phyloP scores from a whole-genome alignment of 2,888 invertebrate genomes.

The Spisula subtruncata region DNA sequence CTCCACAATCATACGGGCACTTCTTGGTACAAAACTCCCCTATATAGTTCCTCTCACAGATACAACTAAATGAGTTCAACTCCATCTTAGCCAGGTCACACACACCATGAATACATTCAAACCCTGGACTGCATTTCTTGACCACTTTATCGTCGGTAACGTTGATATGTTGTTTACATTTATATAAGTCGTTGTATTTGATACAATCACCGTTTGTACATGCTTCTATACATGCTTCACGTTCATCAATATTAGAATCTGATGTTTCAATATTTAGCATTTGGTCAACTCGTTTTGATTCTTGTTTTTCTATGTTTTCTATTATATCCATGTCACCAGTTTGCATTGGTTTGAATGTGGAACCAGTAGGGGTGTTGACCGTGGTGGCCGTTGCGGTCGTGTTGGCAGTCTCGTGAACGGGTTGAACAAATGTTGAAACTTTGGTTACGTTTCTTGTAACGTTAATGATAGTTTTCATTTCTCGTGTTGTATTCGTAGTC shows the following conservation, averaged over 20 bases:
- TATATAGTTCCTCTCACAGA: slow-evolving; percentile 73
- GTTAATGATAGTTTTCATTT: not conserved
- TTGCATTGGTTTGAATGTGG: not conserved
- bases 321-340: not conserved
- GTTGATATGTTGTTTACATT: slow-evolving; percentile 56
- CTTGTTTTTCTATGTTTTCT: not conserved
- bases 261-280: not conserved
- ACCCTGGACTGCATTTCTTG: slow-evolving; percentile 65
- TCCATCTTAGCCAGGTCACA: slow-evolving; percentile 59
- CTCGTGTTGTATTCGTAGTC: not conserved
- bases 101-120: slow-evolving; percentile 64
- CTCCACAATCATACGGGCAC: slow-evolving; percentile 75
- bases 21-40: slow-evolving; percentile 70
- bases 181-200: slow-evolving; percentile 54
- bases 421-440: not conserved
- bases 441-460: not conserved
- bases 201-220: slow-evolving; percentile 62
- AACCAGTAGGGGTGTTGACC: not conserved
- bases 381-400: no score
- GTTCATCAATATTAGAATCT: not conserved
- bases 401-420: not conserved
- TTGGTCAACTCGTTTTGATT: not conserved
- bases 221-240: slow-evolving; percentile 37
- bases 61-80: slow-evolving; percentile 61
- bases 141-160: slow-evolving; percentile 17